phyloP scores from a whole-genome alignment of 2,888 invertebrate species.

The Fissipunctia ypsillon region DNA sequence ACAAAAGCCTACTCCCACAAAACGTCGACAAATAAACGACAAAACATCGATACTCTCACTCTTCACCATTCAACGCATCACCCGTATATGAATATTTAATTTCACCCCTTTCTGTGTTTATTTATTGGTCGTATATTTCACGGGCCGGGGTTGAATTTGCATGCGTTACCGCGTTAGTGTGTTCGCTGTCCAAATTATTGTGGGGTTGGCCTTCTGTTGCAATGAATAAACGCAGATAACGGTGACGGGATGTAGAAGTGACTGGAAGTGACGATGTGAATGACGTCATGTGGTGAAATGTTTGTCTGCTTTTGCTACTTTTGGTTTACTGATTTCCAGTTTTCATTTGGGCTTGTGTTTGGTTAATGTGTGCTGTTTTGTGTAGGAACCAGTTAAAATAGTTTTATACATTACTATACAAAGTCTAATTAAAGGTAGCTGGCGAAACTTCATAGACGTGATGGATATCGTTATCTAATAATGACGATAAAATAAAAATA shows the following conservation, averaged over 20 bases:
- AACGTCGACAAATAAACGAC: not conserved
- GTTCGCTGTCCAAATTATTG: slow-evolving; percentile 79
- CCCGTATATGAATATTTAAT: slow-evolving; percentile 88
- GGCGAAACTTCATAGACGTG: too few species aligned
- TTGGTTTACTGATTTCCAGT: not conserved
- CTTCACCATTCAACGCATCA: slow-evolving; percentile 69
- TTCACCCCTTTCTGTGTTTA: slow-evolving; percentile 89
- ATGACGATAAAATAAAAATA: too few species aligned
- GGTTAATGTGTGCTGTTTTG: not conserved
- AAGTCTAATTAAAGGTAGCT: too few species aligned
- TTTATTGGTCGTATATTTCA: slow-evolving; percentile 90
- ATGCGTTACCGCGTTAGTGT: slow-evolving; percentile 78
- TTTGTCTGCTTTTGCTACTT: not conserved
- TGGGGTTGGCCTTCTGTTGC: slow-evolving; percentile 77
- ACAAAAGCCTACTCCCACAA: not conserved
- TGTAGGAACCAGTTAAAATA: not conserved
- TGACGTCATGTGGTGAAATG: slow-evolving; percentile 13
- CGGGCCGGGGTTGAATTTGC: slow-evolving; percentile 84
- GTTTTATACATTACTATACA: too few species aligned
- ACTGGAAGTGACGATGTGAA: slow-evolving; percentile 25
- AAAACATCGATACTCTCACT: slow-evolving; percentile 60
- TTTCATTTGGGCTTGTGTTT: not conserved
- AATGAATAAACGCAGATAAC: slow-evolving; percentile 72
- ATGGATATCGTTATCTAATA: too few species aligned
- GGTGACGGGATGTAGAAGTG: slow-evolving; percentile 51